Evolutionary conservation across 2,888 invertebrate species (phyloP), one percentile per base, ranked within the genome.

Genomic region (Lydus trimaculatus): DNA sequence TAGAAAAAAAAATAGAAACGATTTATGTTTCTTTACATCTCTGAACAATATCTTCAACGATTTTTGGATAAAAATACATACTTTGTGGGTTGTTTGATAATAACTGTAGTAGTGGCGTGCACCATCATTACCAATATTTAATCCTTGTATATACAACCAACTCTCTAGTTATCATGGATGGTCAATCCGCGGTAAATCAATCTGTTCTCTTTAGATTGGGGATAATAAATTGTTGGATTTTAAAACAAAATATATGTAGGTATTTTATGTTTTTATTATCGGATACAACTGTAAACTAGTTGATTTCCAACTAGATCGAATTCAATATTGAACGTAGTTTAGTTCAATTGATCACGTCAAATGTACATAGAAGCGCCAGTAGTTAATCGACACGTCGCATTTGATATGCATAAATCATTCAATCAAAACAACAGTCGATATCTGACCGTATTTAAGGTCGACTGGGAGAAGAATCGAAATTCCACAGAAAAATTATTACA

Each of bases 391-490:
- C n/a, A n/a, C 48, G 20, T 9, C 20, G 20, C 20, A 48, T 48
- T 48, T 48, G 48, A 48, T 48, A 48, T 48, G 48, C 48, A 48
- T 48, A 48, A 48, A 48, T 48, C 48, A 20, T 48, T 48, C 48
- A 48, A 48, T 48, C 48, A 48, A 48, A 48, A 48, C 20, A 9
- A n/a, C 48, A 48, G 48, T 20, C 48, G 20, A 48, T 48, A 48
- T 20, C 48, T 20, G 48, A 20, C 20, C 48, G 23, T 31, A n/a
- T 48, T 48, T 48, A 48, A 48, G 20, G 48, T 17, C 43, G 43
- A 43, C 17, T 43, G 17, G n/a, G 36, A 15, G 15, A 36, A n/a
- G n/a, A n/a, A n/a, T n/a, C 13, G 15, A 11, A 2, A 9, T 15
- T 15, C 13, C 6, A 36, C 13, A 15, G 36, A 15, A 4, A 36